These are phyloP conservation scores for Allophyes oxyacanthae DNA, from an alignment of 2,888 invertebrate genomes.

Conservation along the genomic window DNA sequence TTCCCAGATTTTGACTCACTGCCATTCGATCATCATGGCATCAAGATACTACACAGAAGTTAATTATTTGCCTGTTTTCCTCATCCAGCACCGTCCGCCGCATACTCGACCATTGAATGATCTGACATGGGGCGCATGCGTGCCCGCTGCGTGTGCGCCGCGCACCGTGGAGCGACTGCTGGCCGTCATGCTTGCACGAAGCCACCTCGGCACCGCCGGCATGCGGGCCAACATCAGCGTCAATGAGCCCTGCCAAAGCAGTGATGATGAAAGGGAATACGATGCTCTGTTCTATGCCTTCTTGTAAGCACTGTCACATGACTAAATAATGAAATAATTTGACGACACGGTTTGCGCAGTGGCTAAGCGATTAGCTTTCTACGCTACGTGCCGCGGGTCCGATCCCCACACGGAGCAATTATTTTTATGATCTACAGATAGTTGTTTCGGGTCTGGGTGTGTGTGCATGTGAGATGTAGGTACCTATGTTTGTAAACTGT, in stretches of 20 bases:
- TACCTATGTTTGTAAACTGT: too few species aligned
- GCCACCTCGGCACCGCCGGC: conserved; percentile 79
- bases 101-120: conserved; percentile 75
- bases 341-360: too few species aligned
- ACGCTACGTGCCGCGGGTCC: too few species aligned
- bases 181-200: conserved; percentile 73
- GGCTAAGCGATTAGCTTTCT: too few species aligned
- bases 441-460: too few species aligned
- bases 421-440: too few species aligned
- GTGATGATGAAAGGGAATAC: conserved; percentile 62
- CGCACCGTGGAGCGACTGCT: conserved; percentile 73
- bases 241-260: conserved; percentile 72
- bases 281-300: conserved; percentile 74
- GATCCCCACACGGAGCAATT: too few species aligned
- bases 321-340: too few species aligned
- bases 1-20: too few species aligned
- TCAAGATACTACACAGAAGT: too few species aligned
- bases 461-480: too few species aligned
- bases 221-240: conserved; percentile 71
- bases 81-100: conserved; percentile 67
- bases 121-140: conserved; percentile 88
- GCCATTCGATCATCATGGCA: too few species aligned
- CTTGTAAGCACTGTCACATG: conserved; percentile 66
- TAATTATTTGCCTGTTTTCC: not conserved
- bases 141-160: conserved; percentile 82